Conservation (phyloP, 2,797 vertebrate genomes). For the Ptychadena robeensis region DNA sequence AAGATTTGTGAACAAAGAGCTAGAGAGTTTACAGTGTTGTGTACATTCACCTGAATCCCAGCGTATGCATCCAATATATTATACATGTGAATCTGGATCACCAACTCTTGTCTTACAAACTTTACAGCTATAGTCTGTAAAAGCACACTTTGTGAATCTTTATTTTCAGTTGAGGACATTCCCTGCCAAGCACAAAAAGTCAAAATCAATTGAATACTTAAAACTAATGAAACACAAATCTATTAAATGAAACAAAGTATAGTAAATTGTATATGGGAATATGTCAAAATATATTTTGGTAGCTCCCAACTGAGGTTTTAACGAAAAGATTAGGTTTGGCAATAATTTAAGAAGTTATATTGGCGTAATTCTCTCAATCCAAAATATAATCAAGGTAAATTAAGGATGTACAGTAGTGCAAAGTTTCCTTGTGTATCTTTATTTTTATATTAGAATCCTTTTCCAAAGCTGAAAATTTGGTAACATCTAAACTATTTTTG, state of each 20-base stretch:
- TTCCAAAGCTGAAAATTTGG: background rate
- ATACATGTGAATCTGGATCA: constrained; percentile 57
- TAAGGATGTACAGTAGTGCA: background rate
- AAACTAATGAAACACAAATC: background rate
- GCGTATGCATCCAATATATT: constrained; percentile 66
- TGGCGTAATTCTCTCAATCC: background rate
- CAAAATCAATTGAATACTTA: background rate
- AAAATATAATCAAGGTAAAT: too few relatives aligned
- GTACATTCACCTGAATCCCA: constrained; percentile 65
- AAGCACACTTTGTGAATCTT: background rate
- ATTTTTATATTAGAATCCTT: background rate
- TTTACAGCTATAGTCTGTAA: constrained; percentile 57
- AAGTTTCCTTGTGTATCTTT: background rate
- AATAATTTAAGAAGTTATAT: background rate
- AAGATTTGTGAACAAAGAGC: background rate
- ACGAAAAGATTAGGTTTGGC: too few relatives aligned
- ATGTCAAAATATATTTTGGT: too few relatives aligned
- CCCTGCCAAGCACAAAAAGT: constrained; percentile 42
- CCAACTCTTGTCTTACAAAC: constrained; percentile 65
- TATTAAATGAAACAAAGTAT: too few relatives aligned
- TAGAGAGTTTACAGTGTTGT: background rate
- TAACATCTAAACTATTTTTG: background rate
- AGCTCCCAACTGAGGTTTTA: too few relatives aligned
- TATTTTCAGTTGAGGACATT: background rate
- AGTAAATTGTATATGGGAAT: background rate